A percentile compares a stretch with the other conserved stretches of the same genome.
phyloP scores from a whole-genome alignment of 2,113 vertebrate species.

The Eulemur rufifrons region DNA sequence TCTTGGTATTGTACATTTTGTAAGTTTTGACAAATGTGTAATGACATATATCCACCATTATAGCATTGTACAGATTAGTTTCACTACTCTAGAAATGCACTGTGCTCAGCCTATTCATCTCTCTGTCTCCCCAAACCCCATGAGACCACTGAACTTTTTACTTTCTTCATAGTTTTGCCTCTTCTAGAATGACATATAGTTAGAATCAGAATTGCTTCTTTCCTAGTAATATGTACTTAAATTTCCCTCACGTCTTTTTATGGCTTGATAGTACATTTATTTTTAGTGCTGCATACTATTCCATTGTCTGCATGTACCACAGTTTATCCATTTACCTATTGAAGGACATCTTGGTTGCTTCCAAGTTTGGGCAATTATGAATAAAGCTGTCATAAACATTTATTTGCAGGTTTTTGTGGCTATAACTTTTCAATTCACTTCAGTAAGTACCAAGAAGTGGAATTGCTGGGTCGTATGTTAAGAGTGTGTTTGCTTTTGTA shows the following conservation, averaged over 20 bases:
- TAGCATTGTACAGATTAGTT: not conserved
- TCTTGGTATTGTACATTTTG: not conserved
- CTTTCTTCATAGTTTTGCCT: not conserved
- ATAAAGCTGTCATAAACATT: not conserved
- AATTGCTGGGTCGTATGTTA: not conserved
- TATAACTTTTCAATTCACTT: not conserved
- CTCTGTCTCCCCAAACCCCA: not conserved
- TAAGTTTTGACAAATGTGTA: not conserved
- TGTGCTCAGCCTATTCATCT: not conserved
- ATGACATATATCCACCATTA: not conserved
- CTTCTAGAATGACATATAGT: not conserved
- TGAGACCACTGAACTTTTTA: not conserved
- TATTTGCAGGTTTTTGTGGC: not conserved
- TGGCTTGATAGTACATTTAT: not conserved
- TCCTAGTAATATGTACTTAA: not conserved
- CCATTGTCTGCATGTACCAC: not conserved
- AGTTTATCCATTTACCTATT: not conserved
- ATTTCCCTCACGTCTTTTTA: not conserved
- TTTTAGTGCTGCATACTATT: not conserved
- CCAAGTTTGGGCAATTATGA: not conserved
- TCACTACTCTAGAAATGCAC: not conserved
- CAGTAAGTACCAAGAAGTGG: not conserved
- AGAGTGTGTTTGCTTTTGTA: not conserved
- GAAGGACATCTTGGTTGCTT: not conserved
- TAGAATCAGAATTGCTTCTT: not conserved